Conservation (phyloP, 2,113 vertebrate genomes). For the Callipepla californica region DNA sequence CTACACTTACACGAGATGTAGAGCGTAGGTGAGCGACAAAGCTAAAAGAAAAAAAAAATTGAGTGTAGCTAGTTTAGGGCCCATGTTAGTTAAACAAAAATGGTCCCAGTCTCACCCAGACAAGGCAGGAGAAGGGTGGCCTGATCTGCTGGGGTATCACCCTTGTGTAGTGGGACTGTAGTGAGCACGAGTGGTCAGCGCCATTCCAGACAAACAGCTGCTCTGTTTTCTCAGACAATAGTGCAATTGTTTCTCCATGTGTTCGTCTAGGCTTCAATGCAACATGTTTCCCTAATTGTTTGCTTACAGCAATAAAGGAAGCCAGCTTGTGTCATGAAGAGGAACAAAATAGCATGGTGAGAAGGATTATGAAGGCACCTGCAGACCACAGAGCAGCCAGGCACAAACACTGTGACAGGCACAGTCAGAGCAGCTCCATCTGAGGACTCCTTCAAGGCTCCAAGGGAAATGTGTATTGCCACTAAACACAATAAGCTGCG, state of each 20-base stretch:
- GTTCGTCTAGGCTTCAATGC: constrained; percentile 37
- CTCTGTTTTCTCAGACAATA: constrained; percentile 56
- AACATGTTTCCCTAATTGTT: not conserved
- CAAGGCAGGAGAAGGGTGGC: not conserved
- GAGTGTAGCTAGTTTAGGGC: not conserved
- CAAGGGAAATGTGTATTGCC: not conserved
- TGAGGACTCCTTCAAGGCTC: not conserved
- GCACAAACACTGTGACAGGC: not conserved
- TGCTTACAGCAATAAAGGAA: not conserved
- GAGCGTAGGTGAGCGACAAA: not conserved
- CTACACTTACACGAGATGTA: not conserved
- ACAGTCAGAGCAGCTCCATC: not conserved
- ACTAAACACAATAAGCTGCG: not conserved
- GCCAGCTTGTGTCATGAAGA: constrained; percentile 7
- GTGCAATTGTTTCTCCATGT: constrained; percentile 64
- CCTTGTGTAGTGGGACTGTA: not conserved
- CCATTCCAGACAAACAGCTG: constrained; percentile 58
- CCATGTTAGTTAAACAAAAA: not conserved
- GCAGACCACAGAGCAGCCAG: fast-evolving
- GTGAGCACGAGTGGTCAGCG: not conserved
- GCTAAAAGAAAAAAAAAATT: not conserved
- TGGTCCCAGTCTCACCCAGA: not conserved
- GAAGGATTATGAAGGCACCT: not conserved
- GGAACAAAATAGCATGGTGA: not conserved
- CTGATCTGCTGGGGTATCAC: not conserved